These are phyloP conservation scores for Scomber japonicus DNA, from an alignment of 2,113 vertebrate species.

Conservation along the genomic window DNA sequence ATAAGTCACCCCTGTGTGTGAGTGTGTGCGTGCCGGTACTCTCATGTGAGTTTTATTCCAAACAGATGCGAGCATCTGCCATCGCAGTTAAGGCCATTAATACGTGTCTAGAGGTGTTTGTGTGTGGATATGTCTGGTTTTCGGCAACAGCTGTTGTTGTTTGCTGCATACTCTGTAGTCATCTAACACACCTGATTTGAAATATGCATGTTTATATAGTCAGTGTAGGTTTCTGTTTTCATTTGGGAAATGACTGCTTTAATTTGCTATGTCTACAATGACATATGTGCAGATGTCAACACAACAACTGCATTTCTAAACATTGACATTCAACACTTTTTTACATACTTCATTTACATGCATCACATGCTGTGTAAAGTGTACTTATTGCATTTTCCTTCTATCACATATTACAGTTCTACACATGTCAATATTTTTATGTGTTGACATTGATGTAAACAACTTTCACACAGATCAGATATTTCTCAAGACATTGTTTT, in stretches of 20 bases:
- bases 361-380: too few relatives aligned
- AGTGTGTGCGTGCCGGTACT: conserved; percentile 34
- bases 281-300: background rate
- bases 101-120: conserved; percentile 74
- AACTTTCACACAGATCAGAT: too few relatives aligned
- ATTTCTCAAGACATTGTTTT: background rate
- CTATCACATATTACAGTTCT: background rate
- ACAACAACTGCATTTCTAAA: too few relatives aligned
- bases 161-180: conserved; percentile 27
- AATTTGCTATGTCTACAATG: background rate
- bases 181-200: conserved; percentile 14
- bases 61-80: conserved; percentile 78
- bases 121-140: conserved; percentile 59
- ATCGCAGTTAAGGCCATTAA: conserved; percentile 73
- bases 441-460: background rate
- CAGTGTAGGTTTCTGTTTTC: background rate
- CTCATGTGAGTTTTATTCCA: conserved; percentile 51
- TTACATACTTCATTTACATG: background rate
- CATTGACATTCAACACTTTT: too few relatives aligned
- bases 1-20: conserved; percentile 55
- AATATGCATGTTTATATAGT: conserved; percentile 26
- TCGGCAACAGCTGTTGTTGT: conserved; percentile 61
- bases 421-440: background rate
- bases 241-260: background rate
- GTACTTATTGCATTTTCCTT: background rate